phyloP scores from a whole-genome alignment of 2,888 invertebrate genomes.

The Sesia apiformis region DNA sequence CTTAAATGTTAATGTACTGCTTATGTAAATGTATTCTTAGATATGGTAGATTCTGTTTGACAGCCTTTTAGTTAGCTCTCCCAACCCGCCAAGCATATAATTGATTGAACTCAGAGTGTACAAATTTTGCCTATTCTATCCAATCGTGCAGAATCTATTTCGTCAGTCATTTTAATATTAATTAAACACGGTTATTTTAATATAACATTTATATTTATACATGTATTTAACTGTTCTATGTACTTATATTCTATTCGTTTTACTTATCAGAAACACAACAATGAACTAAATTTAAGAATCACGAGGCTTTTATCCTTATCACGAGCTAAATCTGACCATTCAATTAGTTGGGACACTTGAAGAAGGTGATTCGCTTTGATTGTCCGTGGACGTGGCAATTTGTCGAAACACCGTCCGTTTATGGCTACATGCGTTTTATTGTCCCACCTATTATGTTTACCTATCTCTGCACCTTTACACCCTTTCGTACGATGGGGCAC shows the following conservation, averaged over 20 bases:
- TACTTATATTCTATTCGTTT: background rate
- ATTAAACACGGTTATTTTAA: background rate
- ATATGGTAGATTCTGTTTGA: too few species aligned
- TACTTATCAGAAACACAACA: background rate
- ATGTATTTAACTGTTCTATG: background rate
- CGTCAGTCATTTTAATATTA: background rate
- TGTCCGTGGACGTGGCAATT: slow-evolving; percentile 34
- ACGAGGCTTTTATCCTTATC: background rate
- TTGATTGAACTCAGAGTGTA: too few species aligned
- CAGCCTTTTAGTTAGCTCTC: too few species aligned
- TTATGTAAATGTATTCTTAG: too few species aligned
- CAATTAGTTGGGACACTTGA: slow-evolving; percentile 17
- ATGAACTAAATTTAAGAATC: background rate
- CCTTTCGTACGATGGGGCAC: too few species aligned
- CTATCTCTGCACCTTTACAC: too few species aligned
- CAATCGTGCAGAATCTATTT: background rate
- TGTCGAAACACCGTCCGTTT: slow-evolving; percentile 17
- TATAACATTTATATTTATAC: background rate
- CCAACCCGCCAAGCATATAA: too few species aligned
- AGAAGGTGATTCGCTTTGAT: slow-evolving; percentile 31
- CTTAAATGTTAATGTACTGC: too few species aligned
- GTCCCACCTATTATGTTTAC: slow-evolving; percentile 6
- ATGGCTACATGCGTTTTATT: slow-evolving; percentile 14
- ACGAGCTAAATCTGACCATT: slow-evolving; percentile 10
- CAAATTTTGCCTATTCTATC: too few species aligned